A percentile compares a stretch with the other conserved stretches of the same genome.
Evolutionary conservation across 2,113 vertebrate species (phyloP).

Genomic region (Vireo altiloquus): DNA sequence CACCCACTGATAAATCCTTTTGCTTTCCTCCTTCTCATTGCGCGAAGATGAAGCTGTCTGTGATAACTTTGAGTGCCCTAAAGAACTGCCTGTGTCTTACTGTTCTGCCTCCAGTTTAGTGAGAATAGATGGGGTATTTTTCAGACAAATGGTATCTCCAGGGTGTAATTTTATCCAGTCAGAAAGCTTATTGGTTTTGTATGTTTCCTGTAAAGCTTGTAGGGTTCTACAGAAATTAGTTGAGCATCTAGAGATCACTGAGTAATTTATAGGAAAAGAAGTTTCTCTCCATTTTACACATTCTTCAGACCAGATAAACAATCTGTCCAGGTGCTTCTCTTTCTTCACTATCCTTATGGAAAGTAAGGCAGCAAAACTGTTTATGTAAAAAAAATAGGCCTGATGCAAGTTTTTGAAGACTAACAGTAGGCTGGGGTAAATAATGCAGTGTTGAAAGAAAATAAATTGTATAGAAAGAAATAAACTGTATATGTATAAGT

Average conservation of each 20-base stretch:
- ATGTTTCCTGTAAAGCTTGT: background rate
- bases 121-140: background rate
- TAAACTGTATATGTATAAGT: background rate
- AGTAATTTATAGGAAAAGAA: background rate
- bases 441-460: background rate
- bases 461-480: background rate
- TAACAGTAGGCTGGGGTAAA: background rate
- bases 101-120: background rate
- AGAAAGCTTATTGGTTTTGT: background rate
- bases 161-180: background rate
- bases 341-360: background rate
- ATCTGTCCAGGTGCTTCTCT: background rate
- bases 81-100: background rate
- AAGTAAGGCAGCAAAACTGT: background rate
- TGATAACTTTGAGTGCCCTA: background rate
- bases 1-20: background rate
- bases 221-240: background rate
- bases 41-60: background rate
- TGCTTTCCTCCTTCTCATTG: background rate
- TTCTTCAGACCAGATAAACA: background rate
- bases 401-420: background rate
- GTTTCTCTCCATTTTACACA: background rate
- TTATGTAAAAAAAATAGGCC: background rate
- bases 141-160: background rate
- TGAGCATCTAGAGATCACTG: accelerated